Evolutionary conservation across 2,888 invertebrate species (phyloP).

Genomic region (Dysmachus trigonus): DNA sequence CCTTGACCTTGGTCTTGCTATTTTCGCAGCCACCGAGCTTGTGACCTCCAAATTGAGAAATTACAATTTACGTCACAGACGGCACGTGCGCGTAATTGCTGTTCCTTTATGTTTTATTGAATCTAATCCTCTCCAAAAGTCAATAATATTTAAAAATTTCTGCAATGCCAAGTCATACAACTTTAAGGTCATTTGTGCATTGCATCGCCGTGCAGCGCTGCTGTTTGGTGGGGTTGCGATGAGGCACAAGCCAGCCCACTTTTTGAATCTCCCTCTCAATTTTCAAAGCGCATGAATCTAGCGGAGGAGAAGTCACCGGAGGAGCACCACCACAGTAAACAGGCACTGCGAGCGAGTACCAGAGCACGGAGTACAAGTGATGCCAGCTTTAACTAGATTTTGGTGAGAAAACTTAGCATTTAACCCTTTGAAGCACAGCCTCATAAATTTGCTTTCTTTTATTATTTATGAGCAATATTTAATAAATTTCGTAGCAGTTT

Average conservation of each 20-base stretch:
- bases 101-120: background rate
- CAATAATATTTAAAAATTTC: background rate
- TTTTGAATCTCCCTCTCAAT: background rate
- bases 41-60: background rate
- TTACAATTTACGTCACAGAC: background rate
- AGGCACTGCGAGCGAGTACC: background rate
- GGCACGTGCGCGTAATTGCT: background rate
- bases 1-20: background rate
- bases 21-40: background rate
- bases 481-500: too few relatives aligned
- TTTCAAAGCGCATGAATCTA: background rate
- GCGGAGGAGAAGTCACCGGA: background rate
- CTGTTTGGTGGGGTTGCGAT: background rate
- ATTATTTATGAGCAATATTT: too few relatives aligned
- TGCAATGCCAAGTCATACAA: background rate
- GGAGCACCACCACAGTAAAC: too few relatives aligned
- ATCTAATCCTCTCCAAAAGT: background rate
- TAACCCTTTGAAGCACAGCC: too few relatives aligned
- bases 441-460: too few relatives aligned
- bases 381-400: background rate
- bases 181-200: background rate
- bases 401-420: background rate
- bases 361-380: background rate
- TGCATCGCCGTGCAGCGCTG: background rate
- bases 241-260: background rate